phyloP scores from a whole-genome alignment of 2,888 invertebrate species.

The Ligdia adustata region DNA sequence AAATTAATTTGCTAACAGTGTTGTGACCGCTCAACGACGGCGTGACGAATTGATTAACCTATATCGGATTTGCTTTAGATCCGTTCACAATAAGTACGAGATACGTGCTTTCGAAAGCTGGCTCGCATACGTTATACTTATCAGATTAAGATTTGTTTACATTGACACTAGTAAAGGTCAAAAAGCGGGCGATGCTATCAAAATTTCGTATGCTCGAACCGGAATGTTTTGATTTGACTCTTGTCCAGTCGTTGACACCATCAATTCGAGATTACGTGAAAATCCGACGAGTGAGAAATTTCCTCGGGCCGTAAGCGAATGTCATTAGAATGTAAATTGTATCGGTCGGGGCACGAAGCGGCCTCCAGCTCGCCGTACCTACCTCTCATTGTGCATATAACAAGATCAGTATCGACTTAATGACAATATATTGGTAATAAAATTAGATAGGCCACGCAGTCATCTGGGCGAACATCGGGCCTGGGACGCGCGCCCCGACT shows the following conservation, averaged over 20 bases:
- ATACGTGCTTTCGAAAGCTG: conserved; percentile 32
- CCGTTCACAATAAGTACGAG: conserved; percentile 29
- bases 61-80: conserved; percentile 36
- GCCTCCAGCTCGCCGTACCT: conserved; percentile 58
- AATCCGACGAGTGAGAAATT: conserved; percentile 81
- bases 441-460: conserved; percentile 82
- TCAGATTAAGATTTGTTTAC: conserved; percentile 43
- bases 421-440: conserved; percentile 85
- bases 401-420: conserved; percentile 84
- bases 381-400: conserved; percentile 82
- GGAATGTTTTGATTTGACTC: conserved; percentile 53
- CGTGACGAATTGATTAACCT: conserved; percentile 49
- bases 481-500: conserved; percentile 59
- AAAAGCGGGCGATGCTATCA: conserved; percentile 42
- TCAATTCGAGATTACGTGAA: conserved; percentile 78
- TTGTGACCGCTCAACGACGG: conserved; percentile 43
- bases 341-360: conserved; percentile 53
- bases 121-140: conserved; percentile 39
- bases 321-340: conserved; percentile 83
- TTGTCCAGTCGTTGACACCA: conserved; percentile 63
- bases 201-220: conserved; percentile 43
- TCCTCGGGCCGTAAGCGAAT: conserved; percentile 73
- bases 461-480: conserved; percentile 71
- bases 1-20: conserved; percentile 48
- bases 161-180: conserved; percentile 42